A percentile compares a stretch with the other conserved stretches of the same genome.
Conservation (phyloP, 2,797 vertebrate genomes). For the Liasis olivaceus region DNA sequence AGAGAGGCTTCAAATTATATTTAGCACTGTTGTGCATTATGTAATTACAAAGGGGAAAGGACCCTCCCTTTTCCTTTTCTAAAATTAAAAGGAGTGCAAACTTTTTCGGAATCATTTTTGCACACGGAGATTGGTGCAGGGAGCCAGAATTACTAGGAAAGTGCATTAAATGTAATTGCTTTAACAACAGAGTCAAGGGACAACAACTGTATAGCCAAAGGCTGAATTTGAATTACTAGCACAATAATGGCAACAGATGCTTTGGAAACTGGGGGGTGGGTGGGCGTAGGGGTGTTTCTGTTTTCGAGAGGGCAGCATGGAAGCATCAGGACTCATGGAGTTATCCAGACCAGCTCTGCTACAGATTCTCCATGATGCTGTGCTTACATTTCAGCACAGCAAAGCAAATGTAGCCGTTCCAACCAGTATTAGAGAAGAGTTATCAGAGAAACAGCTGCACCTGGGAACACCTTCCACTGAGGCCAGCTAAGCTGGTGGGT, state of each 20-base stretch:
- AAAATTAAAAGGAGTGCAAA: conserved; percentile 4
- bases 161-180: not conserved
- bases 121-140: not conserved
- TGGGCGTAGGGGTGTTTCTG: too few relatives aligned
- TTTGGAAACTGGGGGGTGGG: not conserved
- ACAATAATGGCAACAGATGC: not conserved
- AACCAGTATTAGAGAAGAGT: too few relatives aligned
- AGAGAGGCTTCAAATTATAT: conserved; percentile 7
- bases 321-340: too few relatives aligned
- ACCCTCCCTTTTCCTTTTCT: not conserved
- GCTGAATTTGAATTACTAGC: not conserved
- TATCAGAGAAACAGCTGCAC: not conserved
- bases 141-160: not conserved
- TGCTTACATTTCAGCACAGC: not conserved
- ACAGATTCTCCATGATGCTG: not conserved
- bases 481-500: too few relatives aligned
- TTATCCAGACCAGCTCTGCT: accelerated
- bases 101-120: not conserved
- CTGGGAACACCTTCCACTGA: not conserved
- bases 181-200: not conserved
- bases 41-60: not conserved
- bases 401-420: not conserved
- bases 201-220: not conserved
- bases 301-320: too few relatives aligned
- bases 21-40: conserved; percentile 21